These are phyloP conservation scores for Mercenaria mercenaria DNA, from an alignment of 1,140 invertebrate species.

Conservation along the genomic window DNA sequence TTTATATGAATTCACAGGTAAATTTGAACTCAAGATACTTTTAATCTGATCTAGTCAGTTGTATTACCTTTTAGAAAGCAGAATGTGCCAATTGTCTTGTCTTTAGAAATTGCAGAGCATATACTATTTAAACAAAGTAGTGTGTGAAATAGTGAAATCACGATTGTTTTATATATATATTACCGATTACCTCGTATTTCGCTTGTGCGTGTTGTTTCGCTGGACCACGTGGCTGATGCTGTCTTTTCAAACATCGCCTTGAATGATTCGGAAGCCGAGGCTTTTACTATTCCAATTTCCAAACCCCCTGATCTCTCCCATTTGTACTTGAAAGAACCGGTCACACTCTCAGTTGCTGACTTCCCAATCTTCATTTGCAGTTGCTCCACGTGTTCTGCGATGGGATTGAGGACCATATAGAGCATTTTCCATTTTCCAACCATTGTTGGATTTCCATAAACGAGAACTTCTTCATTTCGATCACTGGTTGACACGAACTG, in stretches of 20 bases:
- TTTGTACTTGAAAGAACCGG: background rate
- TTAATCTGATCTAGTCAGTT: no score
- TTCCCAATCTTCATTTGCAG: background rate
- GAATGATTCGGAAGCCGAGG: background rate
- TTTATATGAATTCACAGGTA: no score
- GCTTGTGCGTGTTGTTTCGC: background rate
- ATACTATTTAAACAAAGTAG: no score
- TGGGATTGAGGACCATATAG: background rate
- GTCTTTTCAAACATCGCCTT: background rate
- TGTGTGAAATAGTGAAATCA: no score
- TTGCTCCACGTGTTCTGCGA: background rate
- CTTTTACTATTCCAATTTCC: background rate
- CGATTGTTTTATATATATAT: background rate
- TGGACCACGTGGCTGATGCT: background rate
- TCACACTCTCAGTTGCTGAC: background rate
- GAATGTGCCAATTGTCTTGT: no score
- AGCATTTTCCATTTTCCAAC: constrained; percentile 13
- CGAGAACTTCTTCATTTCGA: background rate
- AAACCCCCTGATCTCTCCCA: background rate
- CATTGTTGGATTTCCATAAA: background rate
- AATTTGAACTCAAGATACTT: no score
- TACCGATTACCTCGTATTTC: background rate
- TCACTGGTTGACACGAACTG: background rate
- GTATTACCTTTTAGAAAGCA: no score
- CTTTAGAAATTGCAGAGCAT: no score